These are phyloP conservation scores for Anguilla japonica DNA, from an alignment of 2,113 vertebrate genomes.

Conservation along the genomic window DNA sequence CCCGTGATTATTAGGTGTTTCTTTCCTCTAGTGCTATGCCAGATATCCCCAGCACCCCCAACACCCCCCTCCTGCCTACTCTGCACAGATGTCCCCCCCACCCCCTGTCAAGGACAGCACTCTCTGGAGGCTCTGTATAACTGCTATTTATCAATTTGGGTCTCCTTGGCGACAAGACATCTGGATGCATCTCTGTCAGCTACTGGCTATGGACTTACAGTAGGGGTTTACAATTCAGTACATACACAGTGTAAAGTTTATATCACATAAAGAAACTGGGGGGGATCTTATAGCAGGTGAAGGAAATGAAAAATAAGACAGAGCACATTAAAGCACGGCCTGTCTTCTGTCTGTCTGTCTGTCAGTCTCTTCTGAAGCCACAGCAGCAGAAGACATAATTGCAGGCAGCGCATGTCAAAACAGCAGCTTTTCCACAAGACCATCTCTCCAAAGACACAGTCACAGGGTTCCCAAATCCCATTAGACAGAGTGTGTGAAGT, in stretches of 20 bases:
- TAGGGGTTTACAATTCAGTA: neutral
- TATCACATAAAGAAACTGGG: neutral
- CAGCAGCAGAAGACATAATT: neutral
- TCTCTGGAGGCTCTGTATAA: constrained; percentile 23
- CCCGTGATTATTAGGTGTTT: constrained; percentile 21
- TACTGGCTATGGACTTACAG: neutral
- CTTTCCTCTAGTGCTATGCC: constrained; percentile 30
- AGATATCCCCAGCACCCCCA: constrained; percentile 28
- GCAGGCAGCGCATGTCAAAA: too few species aligned
- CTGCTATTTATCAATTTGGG: constrained; percentile 40
- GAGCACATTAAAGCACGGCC: too few species aligned
- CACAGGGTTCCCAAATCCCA: neutral
- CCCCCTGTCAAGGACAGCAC: constrained; percentile 27
- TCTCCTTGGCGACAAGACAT: constrained; percentile 43
- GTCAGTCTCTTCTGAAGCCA: neutral
- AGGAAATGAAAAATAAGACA: neutral
- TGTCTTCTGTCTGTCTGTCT: neutral
- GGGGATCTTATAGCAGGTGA: neutral
- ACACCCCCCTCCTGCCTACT: constrained; percentile 18
- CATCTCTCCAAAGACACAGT: too few species aligned
- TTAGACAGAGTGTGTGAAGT: constrained; percentile 15
- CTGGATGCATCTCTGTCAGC: constrained; percentile 20
- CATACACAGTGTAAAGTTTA: neutral
- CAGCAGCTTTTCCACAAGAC: neutral
- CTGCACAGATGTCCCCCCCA: constrained; percentile 41